These are phyloP conservation scores for Nyctalus aviator DNA, from an alignment of 2,797 vertebrate genomes.

Conservation along the genomic window DNA sequence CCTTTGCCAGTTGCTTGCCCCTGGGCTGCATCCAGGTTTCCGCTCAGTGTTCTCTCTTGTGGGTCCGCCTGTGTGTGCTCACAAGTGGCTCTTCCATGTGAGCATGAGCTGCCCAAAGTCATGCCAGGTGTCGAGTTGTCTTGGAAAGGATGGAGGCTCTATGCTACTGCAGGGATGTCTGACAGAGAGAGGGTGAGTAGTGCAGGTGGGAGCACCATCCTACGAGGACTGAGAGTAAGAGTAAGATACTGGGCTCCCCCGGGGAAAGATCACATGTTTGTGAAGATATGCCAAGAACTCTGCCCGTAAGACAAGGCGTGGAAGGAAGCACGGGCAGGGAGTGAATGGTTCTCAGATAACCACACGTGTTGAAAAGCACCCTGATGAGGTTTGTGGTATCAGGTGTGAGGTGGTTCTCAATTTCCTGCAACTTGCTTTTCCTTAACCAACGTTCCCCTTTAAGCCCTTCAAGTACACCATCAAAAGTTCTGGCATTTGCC, in stretches of 20 bases:
- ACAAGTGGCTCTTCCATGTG: background rate
- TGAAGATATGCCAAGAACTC: fast-evolving
- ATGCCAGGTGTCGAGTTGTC: fast-evolving
- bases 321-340: background rate
- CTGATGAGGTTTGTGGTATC: background rate
- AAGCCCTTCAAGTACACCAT: background rate
- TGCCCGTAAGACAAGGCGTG: background rate
- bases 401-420: background rate
- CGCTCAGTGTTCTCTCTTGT: background rate
- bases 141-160: background rate
- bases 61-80: background rate
- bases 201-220: too few species aligned
- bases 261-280: background rate
- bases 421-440: constrained; percentile 26
- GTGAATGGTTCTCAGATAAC: background rate
- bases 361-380: background rate
- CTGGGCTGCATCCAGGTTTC: background rate
- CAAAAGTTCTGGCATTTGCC: background rate
- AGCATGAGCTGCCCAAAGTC: background rate
- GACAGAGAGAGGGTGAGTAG: background rate
- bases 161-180: fast-evolving
- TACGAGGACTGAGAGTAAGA: background rate
- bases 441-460: background rate
- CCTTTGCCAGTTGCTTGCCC: background rate
- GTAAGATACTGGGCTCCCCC: fast-evolving